Percentiles rank a stretch among this genome's conserved stretches.
These are phyloP conservation scores for Drosophila diplacantha DNA, from an alignment of 2,888 invertebrate genomes.

Conservation along the genomic window DNA sequence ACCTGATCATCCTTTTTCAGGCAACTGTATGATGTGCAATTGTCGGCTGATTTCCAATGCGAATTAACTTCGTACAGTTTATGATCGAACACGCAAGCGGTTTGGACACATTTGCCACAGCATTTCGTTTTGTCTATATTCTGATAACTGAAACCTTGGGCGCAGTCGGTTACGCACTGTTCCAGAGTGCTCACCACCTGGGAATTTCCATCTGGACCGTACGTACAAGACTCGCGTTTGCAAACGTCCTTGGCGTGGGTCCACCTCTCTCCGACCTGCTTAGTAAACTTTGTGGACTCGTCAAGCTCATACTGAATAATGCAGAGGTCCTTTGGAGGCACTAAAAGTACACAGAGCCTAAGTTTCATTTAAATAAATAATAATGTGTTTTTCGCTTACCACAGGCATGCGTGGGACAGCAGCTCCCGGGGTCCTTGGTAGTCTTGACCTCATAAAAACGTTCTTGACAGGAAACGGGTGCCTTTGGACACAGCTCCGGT, in stretches of 20 bases:
- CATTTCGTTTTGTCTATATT: constrained; percentile 77
- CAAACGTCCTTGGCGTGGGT: constrained; percentile 78
- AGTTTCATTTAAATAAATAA: not conserved
- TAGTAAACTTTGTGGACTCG: constrained; percentile 69
- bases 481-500: constrained; percentile 81
- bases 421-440: constrained; percentile 78
- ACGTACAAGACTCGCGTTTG: constrained; percentile 70
- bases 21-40: constrained; percentile 83
- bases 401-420: constrained; percentile 84
- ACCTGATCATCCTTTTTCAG: constrained; percentile 78
- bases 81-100: constrained; percentile 80
- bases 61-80: constrained; percentile 79
- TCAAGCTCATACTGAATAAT: constrained; percentile 73
- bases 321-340: constrained; percentile 75
- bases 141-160: constrained; percentile 81
- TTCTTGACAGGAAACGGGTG: constrained; percentile 78
- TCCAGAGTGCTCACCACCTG: constrained; percentile 64
- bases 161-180: constrained; percentile 70
- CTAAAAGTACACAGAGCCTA: constrained; percentile 36
- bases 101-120: constrained; percentile 83
- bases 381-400: constrained; percentile 77
- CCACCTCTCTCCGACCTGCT: constrained; percentile 78
- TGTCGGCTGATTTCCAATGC: constrained; percentile 82
- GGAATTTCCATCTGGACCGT: constrained; percentile 72
- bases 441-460: constrained; percentile 80